Conservation (phyloP, 2,888 invertebrate genomes). For the Drosophila austrosaltans region DNA sequence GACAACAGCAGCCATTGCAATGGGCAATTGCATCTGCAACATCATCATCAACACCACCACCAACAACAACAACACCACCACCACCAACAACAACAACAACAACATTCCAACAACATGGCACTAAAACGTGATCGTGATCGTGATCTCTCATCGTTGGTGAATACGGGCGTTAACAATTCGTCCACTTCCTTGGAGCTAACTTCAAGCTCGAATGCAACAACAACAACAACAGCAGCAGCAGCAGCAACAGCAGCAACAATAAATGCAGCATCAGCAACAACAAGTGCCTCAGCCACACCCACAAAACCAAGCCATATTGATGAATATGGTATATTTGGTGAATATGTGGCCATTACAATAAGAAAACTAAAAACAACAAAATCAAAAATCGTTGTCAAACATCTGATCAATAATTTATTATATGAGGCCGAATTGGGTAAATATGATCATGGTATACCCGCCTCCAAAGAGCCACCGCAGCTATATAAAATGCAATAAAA, state of each 20-base stretch:
- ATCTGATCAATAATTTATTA: conserved; percentile 81
- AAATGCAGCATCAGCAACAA: neutral
- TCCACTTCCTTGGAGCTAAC: conserved; percentile 12
- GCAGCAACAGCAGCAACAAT: conserved; percentile 20
- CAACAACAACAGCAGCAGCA: conserved; percentile 22
- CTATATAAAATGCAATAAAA: conserved; percentile 80
- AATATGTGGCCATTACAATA: conserved; percentile 82
- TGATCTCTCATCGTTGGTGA: conserved; percentile 69
- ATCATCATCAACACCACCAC: conserved; percentile 28
- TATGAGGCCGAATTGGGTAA: conserved; percentile 82
- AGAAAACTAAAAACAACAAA: conserved; percentile 81
- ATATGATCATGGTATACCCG: conserved; percentile 81
- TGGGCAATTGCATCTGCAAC: conserved; percentile 58
- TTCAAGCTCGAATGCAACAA: conserved; percentile 11
- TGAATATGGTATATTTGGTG: conserved; percentile 82
- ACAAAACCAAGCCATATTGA: conserved; percentile 64
- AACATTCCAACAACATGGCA: conserved; percentile 79
- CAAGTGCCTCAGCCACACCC: conserved; percentile 25
- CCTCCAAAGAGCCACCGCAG: conserved; percentile 81
- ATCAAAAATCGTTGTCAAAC: conserved; percentile 82
- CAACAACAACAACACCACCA: conserved; percentile 47
- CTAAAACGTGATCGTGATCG: conserved; percentile 77
- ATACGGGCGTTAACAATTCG: conserved; percentile 31
- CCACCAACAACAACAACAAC: conserved; percentile 59
- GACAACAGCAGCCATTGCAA: conserved; percentile 36